Evolutionary conservation across 1,140 invertebrate genomes (phyloP).

Genomic region (Drosophila pseudoobscura): DNA sequence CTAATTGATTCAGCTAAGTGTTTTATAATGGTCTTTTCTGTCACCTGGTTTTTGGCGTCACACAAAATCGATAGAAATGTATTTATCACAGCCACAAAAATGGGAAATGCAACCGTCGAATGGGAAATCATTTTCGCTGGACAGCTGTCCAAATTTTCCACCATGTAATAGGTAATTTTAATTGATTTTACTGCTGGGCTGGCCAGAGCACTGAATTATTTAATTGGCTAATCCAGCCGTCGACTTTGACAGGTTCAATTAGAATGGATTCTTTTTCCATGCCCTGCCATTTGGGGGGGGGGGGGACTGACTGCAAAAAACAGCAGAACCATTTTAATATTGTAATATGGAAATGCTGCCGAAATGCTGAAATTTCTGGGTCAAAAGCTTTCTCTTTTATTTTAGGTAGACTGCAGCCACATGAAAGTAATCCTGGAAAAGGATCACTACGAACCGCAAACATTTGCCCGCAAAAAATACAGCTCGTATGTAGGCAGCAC

Average conservation of each 20-base stretch:
- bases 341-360: constrained; percentile 11
- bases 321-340: constrained; percentile 28
- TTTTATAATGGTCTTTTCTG: no score
- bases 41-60: no score
- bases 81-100: no score
- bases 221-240: constrained; percentile 56
- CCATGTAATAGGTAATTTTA: constrained; percentile 50
- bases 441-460: constrained; percentile 66
- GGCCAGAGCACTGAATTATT: constrained; percentile 40
- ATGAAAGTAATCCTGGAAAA: constrained; percentile 73
- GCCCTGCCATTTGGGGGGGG: background rate
- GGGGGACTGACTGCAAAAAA: background rate
- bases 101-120: constrained; percentile 3
- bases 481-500: constrained; percentile 45
- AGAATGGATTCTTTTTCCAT: constrained; percentile 25
- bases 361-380: background rate
- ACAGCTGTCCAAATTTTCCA: constrained; percentile 30
- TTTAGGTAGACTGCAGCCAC: constrained; percentile 55
- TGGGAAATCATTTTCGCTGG: constrained; percentile 12
- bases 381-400: constrained; percentile 22
- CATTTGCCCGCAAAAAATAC: constrained; percentile 64
- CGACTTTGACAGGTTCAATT: constrained; percentile 73
- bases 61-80: no score
- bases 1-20: no score
- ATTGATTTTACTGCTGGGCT: constrained; percentile 50